Evolutionary conservation across 2,888 invertebrate species (phyloP).

Genomic region (Stegana nigrithorax): DNA sequence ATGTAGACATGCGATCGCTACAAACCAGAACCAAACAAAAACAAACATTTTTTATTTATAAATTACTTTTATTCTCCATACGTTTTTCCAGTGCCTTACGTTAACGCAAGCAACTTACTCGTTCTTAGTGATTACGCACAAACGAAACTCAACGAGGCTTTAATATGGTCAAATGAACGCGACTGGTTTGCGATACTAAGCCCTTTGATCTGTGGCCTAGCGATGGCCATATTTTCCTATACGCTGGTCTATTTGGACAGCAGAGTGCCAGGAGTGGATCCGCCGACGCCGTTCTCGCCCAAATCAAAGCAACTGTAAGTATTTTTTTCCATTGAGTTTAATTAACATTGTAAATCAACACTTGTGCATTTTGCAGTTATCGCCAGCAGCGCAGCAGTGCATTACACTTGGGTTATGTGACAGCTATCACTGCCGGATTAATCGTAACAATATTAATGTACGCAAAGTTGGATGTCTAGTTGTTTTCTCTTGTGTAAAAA

Average conservation of each 20-base stretch:
- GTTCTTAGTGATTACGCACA: constrained; percentile 47
- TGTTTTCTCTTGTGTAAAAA: too few relatives aligned
- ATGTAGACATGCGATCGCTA: too few relatives aligned
- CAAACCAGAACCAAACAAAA: constrained; percentile 15
- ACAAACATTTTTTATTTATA: neutral
- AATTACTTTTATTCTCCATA: constrained; percentile 17
- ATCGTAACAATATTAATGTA: constrained; percentile 68
- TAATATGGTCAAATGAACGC: constrained; percentile 50
- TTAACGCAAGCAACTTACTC: constrained; percentile 42
- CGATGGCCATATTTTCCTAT: constrained; percentile 72
- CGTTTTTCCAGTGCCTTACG: constrained; percentile 50
- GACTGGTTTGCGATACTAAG: constrained; percentile 47
- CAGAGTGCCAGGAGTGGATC: constrained; percentile 72
- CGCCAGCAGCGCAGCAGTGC: constrained; percentile 56
- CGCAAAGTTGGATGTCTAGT: constrained; percentile 42
- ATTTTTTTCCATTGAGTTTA: neutral
- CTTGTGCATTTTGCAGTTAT: constrained; percentile 40
- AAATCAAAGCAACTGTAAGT: constrained; percentile 69
- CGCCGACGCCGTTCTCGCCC: constrained; percentile 73
- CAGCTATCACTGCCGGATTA: constrained; percentile 70
- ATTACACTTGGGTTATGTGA: constrained; percentile 70
- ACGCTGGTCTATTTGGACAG: constrained; percentile 75
- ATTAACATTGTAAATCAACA: neutral
- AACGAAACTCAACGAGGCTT: constrained; percentile 42
- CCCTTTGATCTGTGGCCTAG: constrained; percentile 69